These are phyloP conservation scores for Axea sp. DNA, from an alignment of 2,888 invertebrate genomes.

Conservation along the genomic window DNA sequence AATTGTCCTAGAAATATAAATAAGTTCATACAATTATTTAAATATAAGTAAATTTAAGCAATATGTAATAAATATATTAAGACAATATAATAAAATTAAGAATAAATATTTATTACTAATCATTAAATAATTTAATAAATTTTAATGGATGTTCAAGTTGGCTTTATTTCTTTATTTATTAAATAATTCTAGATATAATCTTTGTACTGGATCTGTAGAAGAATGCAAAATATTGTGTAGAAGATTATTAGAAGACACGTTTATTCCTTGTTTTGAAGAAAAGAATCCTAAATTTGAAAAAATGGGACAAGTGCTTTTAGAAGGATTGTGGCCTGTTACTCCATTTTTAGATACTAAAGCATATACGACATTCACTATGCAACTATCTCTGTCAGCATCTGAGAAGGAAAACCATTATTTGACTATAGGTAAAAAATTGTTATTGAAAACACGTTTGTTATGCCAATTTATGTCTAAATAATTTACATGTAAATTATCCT, in stretches of 20 bases:
- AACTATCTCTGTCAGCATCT: slow-evolving; percentile 78
- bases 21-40: too few species aligned
- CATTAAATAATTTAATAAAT: too few species aligned
- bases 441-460: not conserved
- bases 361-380: slow-evolving; percentile 82
- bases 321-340: slow-evolving; percentile 86
- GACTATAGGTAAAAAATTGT: slow-evolving; percentile 65
- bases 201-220: slow-evolving; percentile 83
- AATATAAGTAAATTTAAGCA: too few species aligned
- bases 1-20: too few species aligned
- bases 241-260: slow-evolving; percentile 82
- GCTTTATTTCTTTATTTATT: too few species aligned
- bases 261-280: slow-evolving; percentile 82
- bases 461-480: not conserved
- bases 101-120: too few species aligned
- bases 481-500: slow-evolving; percentile 8
- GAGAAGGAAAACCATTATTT: slow-evolving; percentile 75
- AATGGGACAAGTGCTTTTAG: slow-evolving; percentile 84
- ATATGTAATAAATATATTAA: too few species aligned
- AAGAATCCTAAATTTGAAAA: slow-evolving; percentile 83
- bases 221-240: slow-evolving; percentile 84
- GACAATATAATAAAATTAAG: too few species aligned
- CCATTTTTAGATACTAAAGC: slow-evolving; percentile 83
- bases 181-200: slow-evolving; percentile 83
- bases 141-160: too few species aligned